Conservation (phyloP, 2,113 vertebrate species). For the Ranitomeya variabilis region DNA sequence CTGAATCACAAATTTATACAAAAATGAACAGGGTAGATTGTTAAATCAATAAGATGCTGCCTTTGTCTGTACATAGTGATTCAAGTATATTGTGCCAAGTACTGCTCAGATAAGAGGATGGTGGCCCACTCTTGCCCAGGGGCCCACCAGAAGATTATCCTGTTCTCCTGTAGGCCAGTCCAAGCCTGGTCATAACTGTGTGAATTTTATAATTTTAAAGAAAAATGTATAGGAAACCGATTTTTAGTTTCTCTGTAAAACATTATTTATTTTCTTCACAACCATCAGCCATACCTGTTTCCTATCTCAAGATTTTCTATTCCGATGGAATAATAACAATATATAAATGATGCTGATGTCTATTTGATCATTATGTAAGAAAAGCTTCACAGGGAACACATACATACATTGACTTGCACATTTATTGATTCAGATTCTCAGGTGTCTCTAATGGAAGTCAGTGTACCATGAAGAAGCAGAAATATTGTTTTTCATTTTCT, state of each 20-base stretch:
- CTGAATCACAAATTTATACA: too few relatives aligned
- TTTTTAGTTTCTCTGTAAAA: too few relatives aligned
- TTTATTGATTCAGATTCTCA: conserved; percentile 45
- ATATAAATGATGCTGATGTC: conserved; percentile 13
- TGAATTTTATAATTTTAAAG: neutral
- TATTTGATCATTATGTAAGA: conserved; percentile 30
- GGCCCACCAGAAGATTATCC: too few relatives aligned
- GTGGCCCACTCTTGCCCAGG: too few relatives aligned
- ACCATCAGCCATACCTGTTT: neutral
- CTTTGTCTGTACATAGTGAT: too few relatives aligned
- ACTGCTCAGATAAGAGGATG: too few relatives aligned
- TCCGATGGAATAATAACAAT: neutral
- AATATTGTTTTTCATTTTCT: conserved; percentile 46
- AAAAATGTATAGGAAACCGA: too few relatives aligned
- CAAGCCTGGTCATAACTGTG: too few relatives aligned
- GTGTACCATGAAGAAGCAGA: conserved; percentile 48
- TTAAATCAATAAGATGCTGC: too few relatives aligned
- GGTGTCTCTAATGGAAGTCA: conserved; percentile 43
- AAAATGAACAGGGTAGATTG: too few relatives aligned
- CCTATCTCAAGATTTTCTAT: neutral
- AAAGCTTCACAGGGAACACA: conserved; percentile 18
- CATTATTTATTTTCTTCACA: neutral
- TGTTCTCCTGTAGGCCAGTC: too few relatives aligned
- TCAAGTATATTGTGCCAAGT: too few relatives aligned
- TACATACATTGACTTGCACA: conserved; percentile 44